A percentile compares a stretch with the other conserved stretches of the same genome.
These are phyloP conservation scores for Phyllotreta cruciferae DNA, from an alignment of 2,888 invertebrate genomes.

Conservation along the genomic window DNA sequence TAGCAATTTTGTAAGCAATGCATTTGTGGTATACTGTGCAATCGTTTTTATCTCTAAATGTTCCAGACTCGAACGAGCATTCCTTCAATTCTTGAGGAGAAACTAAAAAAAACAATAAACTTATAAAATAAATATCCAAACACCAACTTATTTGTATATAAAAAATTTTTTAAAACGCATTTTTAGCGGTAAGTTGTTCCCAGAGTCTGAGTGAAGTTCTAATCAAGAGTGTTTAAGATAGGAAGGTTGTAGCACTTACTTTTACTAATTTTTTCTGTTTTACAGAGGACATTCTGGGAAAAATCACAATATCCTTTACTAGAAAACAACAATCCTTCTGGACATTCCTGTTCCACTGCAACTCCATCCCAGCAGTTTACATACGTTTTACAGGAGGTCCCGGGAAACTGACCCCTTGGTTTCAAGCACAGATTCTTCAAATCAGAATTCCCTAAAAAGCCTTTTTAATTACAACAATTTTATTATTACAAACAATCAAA, in stretches of 20 bases:
- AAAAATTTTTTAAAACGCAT: too few relatives aligned
- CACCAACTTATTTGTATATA: too few relatives aligned
- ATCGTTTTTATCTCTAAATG: conserved; percentile 67
- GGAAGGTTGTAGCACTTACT: neutral
- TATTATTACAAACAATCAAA: neutral
- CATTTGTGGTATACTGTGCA: conserved; percentile 74
- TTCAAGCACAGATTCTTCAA: conserved; percentile 57
- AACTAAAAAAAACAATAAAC: conserved; percentile 19
- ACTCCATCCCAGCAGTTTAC: conserved; percentile 77
- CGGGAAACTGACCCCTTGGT: conserved; percentile 69
- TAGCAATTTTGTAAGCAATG: conserved; percentile 58
- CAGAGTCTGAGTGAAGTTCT: neutral
- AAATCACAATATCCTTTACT: conserved; percentile 71
- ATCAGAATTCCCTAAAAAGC: conserved; percentile 30
- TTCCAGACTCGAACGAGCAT: conserved; percentile 67
- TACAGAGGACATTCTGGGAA: conserved; percentile 68
- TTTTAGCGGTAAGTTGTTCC: too few relatives aligned
- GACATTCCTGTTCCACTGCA: conserved; percentile 72
- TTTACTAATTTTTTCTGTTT: too few relatives aligned
- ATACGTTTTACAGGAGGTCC: conserved; percentile 68
- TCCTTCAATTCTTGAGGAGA: conserved; percentile 33
- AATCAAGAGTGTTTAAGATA: neutral
- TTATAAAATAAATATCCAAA: neutral
- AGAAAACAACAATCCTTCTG: conserved; percentile 67
- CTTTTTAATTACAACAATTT: neutral